phyloP scores from a whole-genome alignment of 2,888 invertebrate genomes.

The Petrolisthes manimaculis region DNA sequence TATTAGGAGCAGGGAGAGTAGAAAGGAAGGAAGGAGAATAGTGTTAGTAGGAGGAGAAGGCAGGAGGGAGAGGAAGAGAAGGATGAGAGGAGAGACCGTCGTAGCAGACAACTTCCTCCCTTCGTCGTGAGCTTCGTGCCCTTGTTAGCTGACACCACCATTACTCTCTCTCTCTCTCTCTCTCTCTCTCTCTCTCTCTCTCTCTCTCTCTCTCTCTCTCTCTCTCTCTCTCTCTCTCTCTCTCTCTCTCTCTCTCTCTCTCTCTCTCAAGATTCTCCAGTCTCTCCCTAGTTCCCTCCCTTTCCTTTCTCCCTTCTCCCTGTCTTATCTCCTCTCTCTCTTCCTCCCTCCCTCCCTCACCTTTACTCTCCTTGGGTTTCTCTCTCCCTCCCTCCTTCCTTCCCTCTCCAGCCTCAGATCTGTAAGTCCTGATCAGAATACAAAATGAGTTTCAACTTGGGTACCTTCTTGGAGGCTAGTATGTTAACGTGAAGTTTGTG shows the following conservation, averaged over 20 bases:
- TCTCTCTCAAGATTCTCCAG: not conserved
- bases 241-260: not conserved
- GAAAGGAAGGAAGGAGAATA: not conserved
- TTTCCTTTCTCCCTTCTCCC: not conserved
- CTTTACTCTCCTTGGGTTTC: not conserved
- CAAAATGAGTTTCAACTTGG: too few species aligned
- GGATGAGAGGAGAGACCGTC: not conserved
- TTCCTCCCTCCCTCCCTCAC: not conserved
- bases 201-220: not conserved
- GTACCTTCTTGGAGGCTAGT: too few species aligned
- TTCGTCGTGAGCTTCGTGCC: not conserved
- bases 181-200: not conserved
- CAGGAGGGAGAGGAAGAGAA: not conserved
- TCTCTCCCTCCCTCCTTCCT: too few species aligned
- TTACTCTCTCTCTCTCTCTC: not conserved
- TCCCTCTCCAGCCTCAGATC: too few species aligned
- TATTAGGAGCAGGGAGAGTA: not conserved
- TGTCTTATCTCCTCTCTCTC: not conserved
- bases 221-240: not conserved
- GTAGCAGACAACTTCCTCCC: not conserved
- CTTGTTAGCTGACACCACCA: not conserved
- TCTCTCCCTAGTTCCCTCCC: not conserved
- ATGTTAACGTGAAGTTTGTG: too few species aligned
- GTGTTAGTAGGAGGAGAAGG: not conserved
- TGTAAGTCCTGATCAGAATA: too few species aligned